Percentiles rank a stretch among this genome's conserved stretches.
Conservation (phyloP, 2,113 vertebrate species). For the Callocephalon fimbriatum region DNA sequence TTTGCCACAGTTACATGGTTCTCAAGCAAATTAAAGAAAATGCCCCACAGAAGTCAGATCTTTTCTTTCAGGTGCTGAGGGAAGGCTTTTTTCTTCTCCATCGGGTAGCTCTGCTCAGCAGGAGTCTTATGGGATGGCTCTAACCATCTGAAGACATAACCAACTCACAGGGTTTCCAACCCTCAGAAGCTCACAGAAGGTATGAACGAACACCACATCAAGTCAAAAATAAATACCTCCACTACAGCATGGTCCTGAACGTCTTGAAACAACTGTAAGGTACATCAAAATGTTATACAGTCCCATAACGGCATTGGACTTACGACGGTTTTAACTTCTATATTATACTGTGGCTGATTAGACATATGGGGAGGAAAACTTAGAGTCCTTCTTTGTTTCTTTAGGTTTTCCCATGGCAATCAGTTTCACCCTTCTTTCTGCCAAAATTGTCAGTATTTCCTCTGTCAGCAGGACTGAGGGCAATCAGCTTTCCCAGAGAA, state of each 20-base stretch:
- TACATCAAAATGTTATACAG: background rate
- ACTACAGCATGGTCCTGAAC: fast-evolving
- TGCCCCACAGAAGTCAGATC: background rate
- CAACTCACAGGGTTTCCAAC: background rate
- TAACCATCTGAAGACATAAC: background rate
- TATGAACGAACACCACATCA: fast-evolving
- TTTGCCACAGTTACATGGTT: background rate
- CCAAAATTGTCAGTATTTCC: background rate
- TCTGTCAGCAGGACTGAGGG: background rate
- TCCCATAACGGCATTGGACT: background rate
- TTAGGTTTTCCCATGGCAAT: background rate
- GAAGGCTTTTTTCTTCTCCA: background rate
- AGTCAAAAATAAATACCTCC: background rate
- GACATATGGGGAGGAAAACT: fast-evolving
- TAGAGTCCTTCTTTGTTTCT: background rate
- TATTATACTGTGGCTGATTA: background rate
- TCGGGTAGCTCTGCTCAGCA: background rate
- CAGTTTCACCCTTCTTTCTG: background rate
- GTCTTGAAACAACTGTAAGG: background rate
- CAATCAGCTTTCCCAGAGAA: background rate
- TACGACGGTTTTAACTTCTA: background rate
- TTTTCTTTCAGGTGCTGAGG: background rate
- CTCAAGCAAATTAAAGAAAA: background rate
- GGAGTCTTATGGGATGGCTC: background rate
- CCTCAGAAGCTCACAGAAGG: background rate